Evolutionary conservation across 1,140 invertebrate species (phyloP).

Genomic region (Drosophila lacteicornis): DNA sequence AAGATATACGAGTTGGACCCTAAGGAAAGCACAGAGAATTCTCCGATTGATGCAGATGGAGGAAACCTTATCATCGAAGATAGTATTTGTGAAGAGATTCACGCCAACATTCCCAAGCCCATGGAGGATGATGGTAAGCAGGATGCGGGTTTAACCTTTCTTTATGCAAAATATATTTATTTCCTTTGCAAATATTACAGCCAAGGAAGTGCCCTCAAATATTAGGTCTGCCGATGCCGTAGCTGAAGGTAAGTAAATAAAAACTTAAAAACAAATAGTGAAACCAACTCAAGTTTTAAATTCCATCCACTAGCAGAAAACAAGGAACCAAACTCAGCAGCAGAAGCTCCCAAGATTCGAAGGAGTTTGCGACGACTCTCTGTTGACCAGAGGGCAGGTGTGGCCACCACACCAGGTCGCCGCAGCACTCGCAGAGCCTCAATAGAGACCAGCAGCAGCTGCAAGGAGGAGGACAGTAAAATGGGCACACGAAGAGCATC

Average conservation of each 20-base stretch:
- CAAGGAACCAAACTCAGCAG: not conserved
- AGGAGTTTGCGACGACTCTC: conserved; percentile 42
- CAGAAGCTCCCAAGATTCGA: conserved; percentile 20
- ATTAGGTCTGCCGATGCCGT: not conserved
- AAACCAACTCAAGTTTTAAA: no score
- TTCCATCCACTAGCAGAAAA: not conserved
- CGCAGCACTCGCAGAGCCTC: conserved; percentile 58
- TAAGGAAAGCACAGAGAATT: not conserved
- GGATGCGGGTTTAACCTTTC: no score
- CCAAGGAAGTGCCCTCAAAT: not conserved
- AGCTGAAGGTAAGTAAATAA: conserved; percentile 6
- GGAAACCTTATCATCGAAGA: conserved; percentile 25
- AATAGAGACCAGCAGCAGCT: conserved; percentile 26
- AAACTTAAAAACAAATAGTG: not conserved
- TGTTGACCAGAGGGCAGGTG: conserved; percentile 20
- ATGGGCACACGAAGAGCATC: conserved; percentile 44
- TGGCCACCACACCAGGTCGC: conserved; percentile 32
- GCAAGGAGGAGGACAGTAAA: not conserved
- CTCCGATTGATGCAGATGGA: not conserved
- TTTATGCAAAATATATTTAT: not conserved
- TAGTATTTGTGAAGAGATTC: conserved; percentile 39
- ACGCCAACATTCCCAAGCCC: conserved; percentile 7
- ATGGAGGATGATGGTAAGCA: conserved; percentile 10
- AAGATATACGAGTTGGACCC: no score
- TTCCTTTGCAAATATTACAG: not conserved